Conservation (phyloP, 1,140 invertebrate genomes). For the Drosophila miranda region DNA sequence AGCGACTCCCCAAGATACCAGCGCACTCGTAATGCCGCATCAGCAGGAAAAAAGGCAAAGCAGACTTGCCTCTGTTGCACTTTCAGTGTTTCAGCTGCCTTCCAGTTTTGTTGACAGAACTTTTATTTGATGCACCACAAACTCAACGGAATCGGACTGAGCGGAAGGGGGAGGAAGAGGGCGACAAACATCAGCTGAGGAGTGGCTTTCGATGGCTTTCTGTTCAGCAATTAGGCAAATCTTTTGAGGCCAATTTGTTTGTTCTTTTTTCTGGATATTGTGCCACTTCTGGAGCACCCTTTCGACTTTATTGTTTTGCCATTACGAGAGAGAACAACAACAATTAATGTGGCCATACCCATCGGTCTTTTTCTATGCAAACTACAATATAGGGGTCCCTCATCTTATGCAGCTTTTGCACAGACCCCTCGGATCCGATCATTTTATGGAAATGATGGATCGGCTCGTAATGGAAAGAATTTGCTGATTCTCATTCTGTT, state of each 20-base stretch:
- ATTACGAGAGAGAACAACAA: no score
- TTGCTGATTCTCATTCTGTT: no score
- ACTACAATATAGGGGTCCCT: no score
- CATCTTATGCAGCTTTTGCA: no score
- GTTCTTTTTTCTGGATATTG: slow-evolving; percentile 8
- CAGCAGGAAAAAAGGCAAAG: slow-evolving; percentile 35
- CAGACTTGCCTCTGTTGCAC: slow-evolving; percentile 63
- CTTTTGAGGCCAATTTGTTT: slow-evolving; percentile 31
- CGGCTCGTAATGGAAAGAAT: no score
- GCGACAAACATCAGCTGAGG: no score
- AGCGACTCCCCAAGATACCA: slow-evolving; percentile 29
- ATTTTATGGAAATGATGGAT: no score
- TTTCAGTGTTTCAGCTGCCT: slow-evolving; percentile 30
- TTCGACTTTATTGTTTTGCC: no score
- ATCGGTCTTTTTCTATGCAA: no score
- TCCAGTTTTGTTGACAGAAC: slow-evolving; percentile 13
- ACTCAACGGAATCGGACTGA: neutral
- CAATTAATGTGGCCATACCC: no score
- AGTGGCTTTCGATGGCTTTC: neutral
- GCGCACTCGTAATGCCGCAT: slow-evolving; percentile 27
- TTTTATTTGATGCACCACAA: slow-evolving; percentile 36
- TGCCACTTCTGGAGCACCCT: neutral
- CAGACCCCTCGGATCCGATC: no score
- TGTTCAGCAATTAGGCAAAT: slow-evolving; percentile 53
- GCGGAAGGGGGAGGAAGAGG: no score